phyloP scores from a whole-genome alignment of 2,888 invertebrate genomes.

The Pyrrhia umbra region DNA sequence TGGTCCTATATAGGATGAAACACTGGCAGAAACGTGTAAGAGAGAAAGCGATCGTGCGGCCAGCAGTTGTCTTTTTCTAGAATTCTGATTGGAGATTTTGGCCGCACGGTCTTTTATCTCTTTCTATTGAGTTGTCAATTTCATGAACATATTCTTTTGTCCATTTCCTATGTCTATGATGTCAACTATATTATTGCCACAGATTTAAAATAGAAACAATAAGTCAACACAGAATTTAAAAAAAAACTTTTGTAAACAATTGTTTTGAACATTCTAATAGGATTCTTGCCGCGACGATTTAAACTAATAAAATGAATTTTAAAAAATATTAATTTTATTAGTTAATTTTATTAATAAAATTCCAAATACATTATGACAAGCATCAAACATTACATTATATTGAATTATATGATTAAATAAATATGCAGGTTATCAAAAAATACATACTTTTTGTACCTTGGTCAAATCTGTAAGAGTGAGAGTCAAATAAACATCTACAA shows the following conservation, averaged over 20 bases:
- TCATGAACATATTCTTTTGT: not conserved
- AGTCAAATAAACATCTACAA: no score
- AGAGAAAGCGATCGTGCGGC: no score
- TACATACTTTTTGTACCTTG: no score
- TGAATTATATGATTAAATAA: no score
- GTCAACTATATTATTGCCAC: conserved; percentile 9
- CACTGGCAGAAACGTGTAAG: no score
- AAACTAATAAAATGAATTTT: not conserved
- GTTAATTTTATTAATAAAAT: not conserved
- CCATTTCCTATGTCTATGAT: not conserved
- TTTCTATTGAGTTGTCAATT: no score
- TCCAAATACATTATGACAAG: not conserved
- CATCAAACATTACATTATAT: no score
- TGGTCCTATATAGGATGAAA: no score
- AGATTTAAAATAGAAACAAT: conserved; percentile 6
- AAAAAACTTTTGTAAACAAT: not conserved
- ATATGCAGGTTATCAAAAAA: no score
- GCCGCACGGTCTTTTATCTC: not conserved
- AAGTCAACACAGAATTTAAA: conserved; percentile 5
- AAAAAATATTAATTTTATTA: no score
- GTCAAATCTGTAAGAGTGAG: no score
- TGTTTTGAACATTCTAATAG: not conserved
- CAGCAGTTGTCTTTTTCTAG: no score
- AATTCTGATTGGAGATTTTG: not conserved
- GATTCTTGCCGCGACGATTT: not conserved